phyloP scores from a whole-genome alignment of 2,888 invertebrate species.

The Liposcelis brunnea region DNA sequence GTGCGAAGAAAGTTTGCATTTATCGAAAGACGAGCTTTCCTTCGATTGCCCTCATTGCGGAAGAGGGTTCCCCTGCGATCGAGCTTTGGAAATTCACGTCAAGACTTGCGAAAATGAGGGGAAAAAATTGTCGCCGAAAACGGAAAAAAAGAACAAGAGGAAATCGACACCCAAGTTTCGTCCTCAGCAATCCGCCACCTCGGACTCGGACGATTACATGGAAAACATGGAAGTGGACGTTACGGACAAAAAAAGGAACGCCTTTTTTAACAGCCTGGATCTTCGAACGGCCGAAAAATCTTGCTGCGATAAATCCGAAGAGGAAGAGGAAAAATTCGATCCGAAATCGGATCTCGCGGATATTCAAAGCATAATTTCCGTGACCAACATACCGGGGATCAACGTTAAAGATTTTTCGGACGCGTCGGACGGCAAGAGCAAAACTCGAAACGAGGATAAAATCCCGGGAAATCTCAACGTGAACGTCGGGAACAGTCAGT shows the following conservation, averaged over 20 bases:
- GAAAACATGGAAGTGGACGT: constrained; percentile 21
- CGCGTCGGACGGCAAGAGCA: too few relatives aligned
- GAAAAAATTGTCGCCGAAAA: neutral
- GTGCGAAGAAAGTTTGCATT: constrained; percentile 43
- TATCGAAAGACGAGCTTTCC: constrained; percentile 34
- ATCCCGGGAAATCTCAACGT: neutral
- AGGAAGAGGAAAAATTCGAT: constrained; percentile 14
- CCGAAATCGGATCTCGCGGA: constrained; percentile 60
- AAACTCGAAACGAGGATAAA: too few relatives aligned
- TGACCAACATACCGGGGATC: constrained; percentile 36
- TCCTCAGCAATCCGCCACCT: constrained; percentile 15
- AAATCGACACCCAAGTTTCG: constrained; percentile 15
- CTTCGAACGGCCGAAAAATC: constrained; percentile 29
- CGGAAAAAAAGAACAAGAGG: constrained; percentile 11
- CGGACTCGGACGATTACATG: constrained; percentile 6
- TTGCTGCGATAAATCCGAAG: neutral
- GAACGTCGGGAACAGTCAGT: constrained; percentile 7
- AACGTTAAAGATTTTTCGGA: constrained; percentile 12
- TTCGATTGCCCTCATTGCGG: constrained; percentile 53
- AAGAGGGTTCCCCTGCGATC: constrained; percentile 51
- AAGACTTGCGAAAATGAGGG: constrained; percentile 29
- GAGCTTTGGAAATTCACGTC: constrained; percentile 48
- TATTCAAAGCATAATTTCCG: constrained; percentile 65
- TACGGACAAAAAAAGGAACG: constrained; percentile 40
- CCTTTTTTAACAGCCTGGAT: constrained; percentile 67